phyloP scores from a whole-genome alignment of 2,888 invertebrate species.

The Syrista parreyssii region DNA sequence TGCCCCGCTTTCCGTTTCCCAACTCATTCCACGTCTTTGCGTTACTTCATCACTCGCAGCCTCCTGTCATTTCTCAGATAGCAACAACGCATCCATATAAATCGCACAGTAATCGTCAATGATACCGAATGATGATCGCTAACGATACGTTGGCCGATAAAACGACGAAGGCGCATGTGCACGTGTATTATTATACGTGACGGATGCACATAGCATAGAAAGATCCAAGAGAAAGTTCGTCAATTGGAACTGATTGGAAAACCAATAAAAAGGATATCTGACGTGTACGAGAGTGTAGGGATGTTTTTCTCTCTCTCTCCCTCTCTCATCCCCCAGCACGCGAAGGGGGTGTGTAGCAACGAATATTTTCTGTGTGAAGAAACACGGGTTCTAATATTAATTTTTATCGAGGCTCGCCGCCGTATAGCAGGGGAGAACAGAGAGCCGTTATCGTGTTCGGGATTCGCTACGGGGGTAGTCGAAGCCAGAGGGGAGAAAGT shows the following conservation, averaged over 20 bases:
- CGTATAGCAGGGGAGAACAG: constrained; percentile 39
- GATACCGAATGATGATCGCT: background rate
- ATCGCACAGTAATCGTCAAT: background rate
- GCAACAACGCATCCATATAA: background rate
- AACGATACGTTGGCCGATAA: background rate
- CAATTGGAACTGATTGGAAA: background rate
- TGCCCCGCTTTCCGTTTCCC: background rate
- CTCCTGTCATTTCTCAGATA: background rate
- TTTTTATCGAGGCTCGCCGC: constrained; percentile 52
- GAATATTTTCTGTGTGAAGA: constrained; percentile 61
- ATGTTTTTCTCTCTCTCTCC: background rate
- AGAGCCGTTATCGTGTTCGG: constrained; percentile 1
- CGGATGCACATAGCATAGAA: background rate
- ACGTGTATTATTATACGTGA: background rate
- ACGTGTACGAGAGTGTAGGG: background rate
- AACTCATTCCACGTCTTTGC: background rate
- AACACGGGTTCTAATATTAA: constrained; percentile 62
- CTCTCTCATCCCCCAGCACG: constrained; percentile 16
- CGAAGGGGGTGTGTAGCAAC: constrained; percentile 41
- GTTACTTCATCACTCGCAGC: background rate
- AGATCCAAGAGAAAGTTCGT: background rate
- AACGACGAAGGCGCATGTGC: background rate
- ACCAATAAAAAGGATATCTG: background rate
- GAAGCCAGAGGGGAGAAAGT: constrained; percentile 29
- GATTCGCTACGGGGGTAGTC: constrained; percentile 22